Percentiles rank a stretch among this genome's conserved stretches.
Evolutionary conservation across 2,113 vertebrate species (phyloP).

Genomic region (Sinocyclocheilus rhinocerous): DNA sequence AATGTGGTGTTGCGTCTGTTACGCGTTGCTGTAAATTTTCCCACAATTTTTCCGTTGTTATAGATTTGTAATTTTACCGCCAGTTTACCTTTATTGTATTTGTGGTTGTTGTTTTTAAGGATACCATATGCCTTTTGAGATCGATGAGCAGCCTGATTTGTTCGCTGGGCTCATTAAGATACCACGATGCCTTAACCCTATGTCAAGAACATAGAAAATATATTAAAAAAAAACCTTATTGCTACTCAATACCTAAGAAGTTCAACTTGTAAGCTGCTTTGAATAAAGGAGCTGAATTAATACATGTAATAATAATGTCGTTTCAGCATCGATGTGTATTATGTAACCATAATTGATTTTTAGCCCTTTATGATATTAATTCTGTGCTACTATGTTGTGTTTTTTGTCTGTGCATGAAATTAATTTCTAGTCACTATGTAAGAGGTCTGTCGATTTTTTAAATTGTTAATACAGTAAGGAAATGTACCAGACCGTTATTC

Average conservation of each 20-base stretch:
- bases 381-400: background rate
- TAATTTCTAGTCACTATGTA: background rate
- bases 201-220: background rate
- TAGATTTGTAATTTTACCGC: background rate
- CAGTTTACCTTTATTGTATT: background rate
- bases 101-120: background rate
- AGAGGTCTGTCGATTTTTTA: background rate
- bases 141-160: background rate
- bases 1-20: background rate
- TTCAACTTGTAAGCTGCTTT: background rate
- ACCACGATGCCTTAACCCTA: background rate
- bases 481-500: background rate
- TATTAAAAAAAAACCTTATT: background rate
- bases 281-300: background rate
- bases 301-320: background rate
- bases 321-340: background rate
- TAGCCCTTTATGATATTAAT: background rate
- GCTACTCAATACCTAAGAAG: background rate
- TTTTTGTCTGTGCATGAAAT: background rate
- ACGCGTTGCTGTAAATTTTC: background rate
- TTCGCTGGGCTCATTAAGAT: background rate
- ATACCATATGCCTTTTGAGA: background rate
- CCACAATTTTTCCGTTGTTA: background rate
- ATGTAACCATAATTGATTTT: background rate
- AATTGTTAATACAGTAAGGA: background rate